Evolutionary conservation across 1,140 invertebrate genomes (phyloP).

Genomic region (Leptopilina clavipes): DNA sequence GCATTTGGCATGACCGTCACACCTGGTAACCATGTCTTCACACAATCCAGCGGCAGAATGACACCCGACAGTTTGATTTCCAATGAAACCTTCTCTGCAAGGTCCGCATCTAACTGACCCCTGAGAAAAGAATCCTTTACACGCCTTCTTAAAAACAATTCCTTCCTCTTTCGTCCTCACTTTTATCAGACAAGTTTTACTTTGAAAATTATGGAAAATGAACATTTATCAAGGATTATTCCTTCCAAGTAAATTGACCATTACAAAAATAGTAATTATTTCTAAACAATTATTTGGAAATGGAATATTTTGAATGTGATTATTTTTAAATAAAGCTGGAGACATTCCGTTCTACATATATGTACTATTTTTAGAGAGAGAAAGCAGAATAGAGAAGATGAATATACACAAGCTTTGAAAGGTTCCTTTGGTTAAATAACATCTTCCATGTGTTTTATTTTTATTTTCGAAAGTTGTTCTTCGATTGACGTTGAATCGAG

Average conservation of each 20-base stretch:
- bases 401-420: too few species aligned
- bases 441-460: not conserved
- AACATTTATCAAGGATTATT: constrained; percentile 31
- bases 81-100: constrained; percentile 67
- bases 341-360: too few species aligned
- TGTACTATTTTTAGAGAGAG: too few species aligned
- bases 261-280: too few species aligned
- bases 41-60: constrained; percentile 76
- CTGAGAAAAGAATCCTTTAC: constrained; percentile 66
- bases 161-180: constrained; percentile 36
- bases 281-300: too few species aligned
- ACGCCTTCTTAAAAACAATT: constrained; percentile 50
- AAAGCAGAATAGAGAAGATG: too few species aligned
- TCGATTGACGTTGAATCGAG: not conserved
- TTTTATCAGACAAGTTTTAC: constrained; percentile 15
- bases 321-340: too few species aligned
- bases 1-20: constrained; percentile 81
- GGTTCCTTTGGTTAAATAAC: not conserved
- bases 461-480: not conserved
- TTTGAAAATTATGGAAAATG: constrained; percentile 16
- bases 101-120: constrained; percentile 71
- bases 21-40: constrained; percentile 80
- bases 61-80: constrained; percentile 67
- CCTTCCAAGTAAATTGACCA: not conserved
- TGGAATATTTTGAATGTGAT: too few species aligned